These are phyloP conservation scores for Cyprichromis sp. DNA, from an alignment of 2,113 vertebrate species.

Conservation along the genomic window DNA sequence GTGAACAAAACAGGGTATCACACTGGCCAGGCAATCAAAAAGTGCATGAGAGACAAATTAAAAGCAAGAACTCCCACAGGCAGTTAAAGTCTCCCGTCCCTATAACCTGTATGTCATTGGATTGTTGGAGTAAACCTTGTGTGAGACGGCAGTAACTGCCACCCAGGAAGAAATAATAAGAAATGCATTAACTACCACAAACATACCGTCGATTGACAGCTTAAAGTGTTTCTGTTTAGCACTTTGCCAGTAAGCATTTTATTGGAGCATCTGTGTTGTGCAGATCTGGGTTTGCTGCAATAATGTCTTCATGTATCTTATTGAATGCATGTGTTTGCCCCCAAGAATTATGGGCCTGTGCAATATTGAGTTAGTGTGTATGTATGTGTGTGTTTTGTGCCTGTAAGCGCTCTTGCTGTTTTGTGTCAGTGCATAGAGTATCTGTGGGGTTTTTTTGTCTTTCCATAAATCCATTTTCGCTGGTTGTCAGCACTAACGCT, in stretches of 20 bases:
- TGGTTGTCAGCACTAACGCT: slow-evolving; percentile 51
- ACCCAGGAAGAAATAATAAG: slow-evolving; percentile 7
- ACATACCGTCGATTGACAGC: slow-evolving; percentile 2
- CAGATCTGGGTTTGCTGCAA: slow-evolving; percentile 16
- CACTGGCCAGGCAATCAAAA: not conserved
- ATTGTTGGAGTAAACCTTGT: not conserved
- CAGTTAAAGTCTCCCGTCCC: not conserved
- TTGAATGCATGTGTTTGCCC: slow-evolving; percentile 23
- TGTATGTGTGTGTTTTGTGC: not conserved
- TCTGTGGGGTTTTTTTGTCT: not conserved
- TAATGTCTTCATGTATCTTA: slow-evolving; percentile 24
- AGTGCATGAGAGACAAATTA: not conserved
- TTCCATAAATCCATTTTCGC: slow-evolving; percentile 44
- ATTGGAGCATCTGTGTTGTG: slow-evolving; percentile 8
- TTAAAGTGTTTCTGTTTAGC: slow-evolving; percentile 7
- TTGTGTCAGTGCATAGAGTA: slow-evolving; percentile 33
- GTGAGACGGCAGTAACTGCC: not conserved
- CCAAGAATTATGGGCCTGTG: slow-evolving; percentile 11
- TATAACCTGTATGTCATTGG: not conserved
- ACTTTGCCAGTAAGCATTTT: slow-evolving; percentile 20
- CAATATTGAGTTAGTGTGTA: not conserved
- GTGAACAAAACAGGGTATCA: not conserved
- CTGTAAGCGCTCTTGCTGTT: slow-evolving; percentile 4
- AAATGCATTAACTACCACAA: slow-evolving; percentile 8
- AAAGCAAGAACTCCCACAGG: not conserved